Evolutionary conservation across 2,113 vertebrate genomes (phyloP), one percentile per base, ranked within the genome.

Genomic region (Todiramphus saurophagus): DNA sequence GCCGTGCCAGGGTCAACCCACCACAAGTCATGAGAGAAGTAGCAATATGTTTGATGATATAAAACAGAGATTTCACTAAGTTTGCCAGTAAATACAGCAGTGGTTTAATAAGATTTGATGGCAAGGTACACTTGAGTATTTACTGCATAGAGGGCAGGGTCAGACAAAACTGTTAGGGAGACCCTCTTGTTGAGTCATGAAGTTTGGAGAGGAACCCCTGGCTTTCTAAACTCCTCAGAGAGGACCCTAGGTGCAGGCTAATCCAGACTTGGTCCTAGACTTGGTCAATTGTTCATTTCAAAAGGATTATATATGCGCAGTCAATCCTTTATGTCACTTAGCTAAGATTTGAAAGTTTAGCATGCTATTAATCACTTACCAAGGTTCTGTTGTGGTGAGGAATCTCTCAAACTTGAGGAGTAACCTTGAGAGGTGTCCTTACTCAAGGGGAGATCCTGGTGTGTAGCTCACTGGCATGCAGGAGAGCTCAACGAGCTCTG

Each of bases 331-430:
- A 30, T 11, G 27, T 20, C 25, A 58, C 85, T 48, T 44, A 35
- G 46, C 35, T 19, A 50, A 59, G 9, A 19, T 55, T 90, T 37
- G 21, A 24, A 62, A 67, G 30, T 59, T 86, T 62, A 88, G 37
- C 66, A 58, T 7, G 23, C 8, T 48, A 44, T 46, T 51, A 79
- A 17, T 31, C 66, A 72, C 30, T 70, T 39, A 56, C 8, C 1
- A 4, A 55, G 13, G 9, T 27, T n/a, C 11, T 68, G 21, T 37
- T 7, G 2, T 0, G n/a, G 24, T 72, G 35, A 67, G 56, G 35
- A n/a, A 86, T 44, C 11, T 63, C 19, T 67, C 20, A 62, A 16
- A 35, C 24, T 62, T 14, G 4, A 37, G 35, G 35, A 62, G 35
- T 39, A 39, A 28, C 35, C n/a, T 62, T 62, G n/a, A 37, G 59